phyloP scores from a whole-genome alignment of 2,113 vertebrate genomes.

The Laticauda colubrina region DNA sequence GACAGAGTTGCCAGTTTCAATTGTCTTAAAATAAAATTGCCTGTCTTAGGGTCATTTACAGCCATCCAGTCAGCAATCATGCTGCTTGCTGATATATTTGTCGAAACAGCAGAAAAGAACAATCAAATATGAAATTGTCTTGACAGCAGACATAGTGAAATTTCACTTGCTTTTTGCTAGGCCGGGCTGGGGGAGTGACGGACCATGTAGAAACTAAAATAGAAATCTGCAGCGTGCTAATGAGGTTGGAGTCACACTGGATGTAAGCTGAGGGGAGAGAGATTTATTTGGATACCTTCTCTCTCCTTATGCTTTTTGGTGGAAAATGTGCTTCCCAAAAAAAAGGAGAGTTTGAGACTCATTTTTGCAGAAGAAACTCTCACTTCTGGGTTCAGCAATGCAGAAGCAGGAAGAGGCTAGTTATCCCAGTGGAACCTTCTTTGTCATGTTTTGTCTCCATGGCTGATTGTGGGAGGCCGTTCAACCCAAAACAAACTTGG shows the following conservation, averaged over 20 bases:
- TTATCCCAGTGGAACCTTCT: background rate
- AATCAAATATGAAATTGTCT: background rate
- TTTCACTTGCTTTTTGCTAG: background rate
- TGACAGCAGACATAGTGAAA: background rate
- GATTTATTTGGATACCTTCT: background rate
- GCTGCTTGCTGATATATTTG: background rate
- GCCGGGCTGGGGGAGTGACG: background rate
- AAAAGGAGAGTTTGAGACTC: background rate
- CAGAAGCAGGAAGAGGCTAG: background rate
- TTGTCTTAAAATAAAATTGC: background rate
- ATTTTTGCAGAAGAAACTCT: background rate
- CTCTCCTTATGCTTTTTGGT: background rate
- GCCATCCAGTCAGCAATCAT: background rate
- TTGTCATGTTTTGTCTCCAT: background rate
- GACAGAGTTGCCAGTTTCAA: background rate
- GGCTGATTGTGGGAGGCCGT: background rate
- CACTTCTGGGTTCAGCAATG: background rate
- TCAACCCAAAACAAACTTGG: background rate
- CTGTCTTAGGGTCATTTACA: background rate
- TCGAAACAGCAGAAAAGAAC: background rate
- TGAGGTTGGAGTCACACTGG: background rate
- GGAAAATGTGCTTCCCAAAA: background rate
- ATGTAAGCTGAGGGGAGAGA: background rate
- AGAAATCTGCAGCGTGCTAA: background rate
- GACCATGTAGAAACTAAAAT: background rate